Percentiles rank a stretch among this genome's conserved stretches.
phyloP scores from a whole-genome alignment of 1,140 invertebrate genomes.

The Scaptomyza montana region DNA sequence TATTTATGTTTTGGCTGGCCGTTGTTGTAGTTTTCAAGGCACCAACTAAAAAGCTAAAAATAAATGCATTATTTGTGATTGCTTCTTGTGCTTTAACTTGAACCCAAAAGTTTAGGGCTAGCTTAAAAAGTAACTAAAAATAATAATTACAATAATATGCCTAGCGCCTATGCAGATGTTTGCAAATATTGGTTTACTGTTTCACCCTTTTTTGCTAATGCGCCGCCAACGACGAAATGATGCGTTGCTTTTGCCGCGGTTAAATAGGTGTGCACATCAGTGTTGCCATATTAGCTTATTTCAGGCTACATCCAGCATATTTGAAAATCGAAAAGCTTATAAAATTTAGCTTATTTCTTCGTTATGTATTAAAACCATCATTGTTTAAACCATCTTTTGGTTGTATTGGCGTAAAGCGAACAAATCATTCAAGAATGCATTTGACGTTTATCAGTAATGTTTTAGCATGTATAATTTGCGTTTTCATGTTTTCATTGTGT shows the following conservation, averaged over 20 bases:
- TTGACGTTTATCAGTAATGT: no score
- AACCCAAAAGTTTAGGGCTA: background rate
- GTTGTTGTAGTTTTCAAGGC: slow-evolving; percentile 31
- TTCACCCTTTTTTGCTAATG: background rate
- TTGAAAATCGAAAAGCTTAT: no score
- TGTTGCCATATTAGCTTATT: no score
- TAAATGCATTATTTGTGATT: slow-evolving; percentile 36
- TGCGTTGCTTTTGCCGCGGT: slow-evolving; percentile 6
- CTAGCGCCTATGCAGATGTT: background rate
- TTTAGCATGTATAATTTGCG: no score
- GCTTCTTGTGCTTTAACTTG: background rate
- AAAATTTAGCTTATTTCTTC: no score
- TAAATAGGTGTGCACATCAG: background rate
- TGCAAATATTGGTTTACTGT: background rate
- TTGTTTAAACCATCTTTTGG: no score
- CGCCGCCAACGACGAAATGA: background rate
- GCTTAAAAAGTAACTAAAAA: background rate
- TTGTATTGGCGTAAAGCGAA: no score
- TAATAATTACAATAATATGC: background rate
- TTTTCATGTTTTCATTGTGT: no score
- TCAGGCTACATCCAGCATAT: no score
- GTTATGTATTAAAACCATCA: no score
- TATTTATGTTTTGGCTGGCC: background rate
- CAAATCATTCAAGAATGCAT: no score
- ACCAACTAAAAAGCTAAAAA: slow-evolving; percentile 40